Evolutionary conservation across 2,888 invertebrate species (phyloP), one percentile per base, ranked within the genome.

Genomic region (Matsumyia berberina): DNA sequence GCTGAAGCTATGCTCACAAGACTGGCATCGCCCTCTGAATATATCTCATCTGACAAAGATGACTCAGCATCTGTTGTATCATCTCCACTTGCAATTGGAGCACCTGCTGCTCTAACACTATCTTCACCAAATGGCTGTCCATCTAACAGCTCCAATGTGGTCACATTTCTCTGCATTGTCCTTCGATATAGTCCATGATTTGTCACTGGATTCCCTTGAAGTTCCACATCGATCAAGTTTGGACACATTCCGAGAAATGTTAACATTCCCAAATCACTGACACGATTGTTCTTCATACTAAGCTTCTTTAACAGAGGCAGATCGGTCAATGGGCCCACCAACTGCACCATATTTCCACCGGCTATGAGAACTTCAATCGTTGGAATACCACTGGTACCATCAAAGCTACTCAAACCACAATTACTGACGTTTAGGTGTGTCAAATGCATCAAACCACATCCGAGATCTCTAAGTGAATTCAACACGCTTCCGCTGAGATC

Each of bases 401-500:
- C 95, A 83, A 96, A 92, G 85, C 93, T 94, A 17, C 92, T 93
- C 64, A 96, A 89, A 0, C 94, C 94, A 88, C 95, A 96, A 49
- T 94, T 93, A 87, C 94, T 94, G 5, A 95, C 94, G 88, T 92
- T 92, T 60, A 94, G 89, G 53, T 90, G 89, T 86, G 88, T 89
- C 15, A 92, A 86, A 55, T 94, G 93, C 60, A 92, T 92, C 80
- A 95, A 91, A 24, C 94, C 94, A 86, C 93, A 94, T 17, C 95
- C 96, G 17, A 95, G 92, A 88, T 95, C 95, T 70, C 95, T 92
- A 53, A 96, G 89, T 0, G 95, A 95, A 5, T 93, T 92, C 0
- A 96, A 90, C 6, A 94, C 93, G 87, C 95, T 95, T 31, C 95
- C 95, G 80, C 95, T 95, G 4, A 96, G 91, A 39, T 93, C 94